phyloP scores from a whole-genome alignment of 2,113 vertebrate species.

The Rhagologus leucostigma region DNA sequence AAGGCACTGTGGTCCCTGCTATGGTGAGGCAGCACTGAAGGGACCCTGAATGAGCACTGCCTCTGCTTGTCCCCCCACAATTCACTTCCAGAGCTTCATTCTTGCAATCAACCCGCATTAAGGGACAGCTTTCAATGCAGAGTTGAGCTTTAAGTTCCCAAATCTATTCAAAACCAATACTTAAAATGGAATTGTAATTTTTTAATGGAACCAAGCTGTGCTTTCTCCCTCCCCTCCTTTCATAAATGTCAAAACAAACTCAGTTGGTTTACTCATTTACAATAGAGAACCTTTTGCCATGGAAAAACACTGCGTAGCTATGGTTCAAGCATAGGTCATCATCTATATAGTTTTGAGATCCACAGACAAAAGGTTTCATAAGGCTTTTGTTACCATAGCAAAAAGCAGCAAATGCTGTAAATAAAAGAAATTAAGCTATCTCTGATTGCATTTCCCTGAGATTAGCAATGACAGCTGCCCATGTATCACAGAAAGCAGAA shows the following conservation, averaged over 20 bases:
- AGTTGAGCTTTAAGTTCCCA: background rate
- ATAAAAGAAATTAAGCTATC: slow-evolving; percentile 9
- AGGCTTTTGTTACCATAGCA: background rate
- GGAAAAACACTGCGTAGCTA: background rate
- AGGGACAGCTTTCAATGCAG: background rate
- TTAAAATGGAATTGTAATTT: background rate
- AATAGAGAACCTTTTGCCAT: background rate
- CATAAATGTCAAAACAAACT: background rate
- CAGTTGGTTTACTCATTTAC: background rate
- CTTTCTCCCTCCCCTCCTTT: background rate
- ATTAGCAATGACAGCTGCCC: slow-evolving; percentile 45
- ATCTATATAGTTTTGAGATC: background rate
- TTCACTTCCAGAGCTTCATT: background rate
- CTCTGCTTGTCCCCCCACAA: background rate
- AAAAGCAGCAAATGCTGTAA: background rate
- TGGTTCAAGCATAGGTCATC: background rate
- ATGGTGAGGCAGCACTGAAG: background rate
- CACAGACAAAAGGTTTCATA: background rate
- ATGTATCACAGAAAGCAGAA: background rate
- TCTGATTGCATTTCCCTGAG: background rate
- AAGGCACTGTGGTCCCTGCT: background rate
- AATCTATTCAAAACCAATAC: background rate
- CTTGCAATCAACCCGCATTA: background rate
- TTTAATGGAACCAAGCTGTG: background rate
- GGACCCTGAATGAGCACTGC: background rate